phyloP scores from a whole-genome alignment of 2,888 invertebrate genomes.

The Polymixis flavicincta region DNA sequence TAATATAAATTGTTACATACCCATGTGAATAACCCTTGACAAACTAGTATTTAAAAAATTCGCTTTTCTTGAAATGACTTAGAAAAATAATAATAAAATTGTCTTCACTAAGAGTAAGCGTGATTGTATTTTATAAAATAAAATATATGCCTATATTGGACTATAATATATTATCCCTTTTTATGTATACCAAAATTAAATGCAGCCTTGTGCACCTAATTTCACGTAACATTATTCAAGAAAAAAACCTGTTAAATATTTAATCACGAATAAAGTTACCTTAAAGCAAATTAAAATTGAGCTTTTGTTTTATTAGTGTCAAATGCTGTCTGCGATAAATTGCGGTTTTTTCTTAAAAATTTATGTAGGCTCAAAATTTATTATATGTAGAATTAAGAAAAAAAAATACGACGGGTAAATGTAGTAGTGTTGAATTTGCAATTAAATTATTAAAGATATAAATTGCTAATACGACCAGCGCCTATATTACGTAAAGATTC shows the following conservation, averaged over 20 bases:
- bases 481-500: neutral
- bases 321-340: neutral
- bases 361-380: neutral
- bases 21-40: conserved; percentile 24
- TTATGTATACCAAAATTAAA: neutral
- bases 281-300: neutral
- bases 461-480: neutral
- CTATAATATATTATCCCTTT: neutral
- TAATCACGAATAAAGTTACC: conserved; percentile 8
- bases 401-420: neutral
- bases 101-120: conserved; percentile 32
- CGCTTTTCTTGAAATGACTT: conserved; percentile 15
- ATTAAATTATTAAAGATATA: neutral
- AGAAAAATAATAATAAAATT: conserved; percentile 12
- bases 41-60: conserved; percentile 4
- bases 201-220: neutral
- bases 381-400: neutral
- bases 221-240: neutral
- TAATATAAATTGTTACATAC: conserved; percentile 5
- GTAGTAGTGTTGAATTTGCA: neutral
- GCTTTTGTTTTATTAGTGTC: neutral
- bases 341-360: neutral
- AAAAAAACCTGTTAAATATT: neutral
- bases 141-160: neutral
- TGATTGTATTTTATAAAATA: conserved; percentile 33